phyloP scores from a whole-genome alignment of 2,797 vertebrate species.

The Coregonus sp. region DNA sequence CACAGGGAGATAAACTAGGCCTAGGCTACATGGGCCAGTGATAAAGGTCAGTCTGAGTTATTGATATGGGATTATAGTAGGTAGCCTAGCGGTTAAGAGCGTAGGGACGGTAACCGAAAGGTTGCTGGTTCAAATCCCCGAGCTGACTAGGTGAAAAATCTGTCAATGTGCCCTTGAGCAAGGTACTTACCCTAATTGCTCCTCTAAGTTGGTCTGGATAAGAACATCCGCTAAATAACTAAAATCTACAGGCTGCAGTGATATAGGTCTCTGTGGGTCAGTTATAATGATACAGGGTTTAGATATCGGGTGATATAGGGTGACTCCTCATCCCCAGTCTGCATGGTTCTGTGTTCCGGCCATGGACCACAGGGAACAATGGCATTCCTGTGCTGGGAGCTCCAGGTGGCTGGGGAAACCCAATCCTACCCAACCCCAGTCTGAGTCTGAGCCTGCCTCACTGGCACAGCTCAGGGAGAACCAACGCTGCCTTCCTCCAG shows the following conservation, averaged over 20 bases:
- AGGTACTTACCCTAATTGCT: too few species aligned
- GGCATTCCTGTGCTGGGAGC: slow-evolving; percentile 79
- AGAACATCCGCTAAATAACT: too few species aligned
- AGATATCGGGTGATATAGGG: not conserved
- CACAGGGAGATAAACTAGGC: not conserved
- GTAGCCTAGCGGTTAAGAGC: too few species aligned
- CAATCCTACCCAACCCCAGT: slow-evolving; percentile 68
- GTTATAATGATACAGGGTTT: not conserved
- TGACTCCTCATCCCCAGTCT: not conserved
- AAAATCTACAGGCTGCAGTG: not conserved
- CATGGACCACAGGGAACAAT: slow-evolving; percentile 69
- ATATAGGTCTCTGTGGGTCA: not conserved
- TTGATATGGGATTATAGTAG: too few species aligned
- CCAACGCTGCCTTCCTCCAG: slow-evolving; percentile 70
- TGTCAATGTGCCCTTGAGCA: too few species aligned
- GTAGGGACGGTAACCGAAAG: too few species aligned
- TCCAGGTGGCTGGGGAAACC: slow-evolving; percentile 83
- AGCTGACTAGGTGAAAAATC: too few species aligned
- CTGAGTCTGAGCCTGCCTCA: slow-evolving; percentile 33
- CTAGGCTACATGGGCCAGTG: too few species aligned
- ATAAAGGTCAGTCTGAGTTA: too few species aligned
- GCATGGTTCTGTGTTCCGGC: not conserved
- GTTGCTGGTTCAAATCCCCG: too few species aligned
- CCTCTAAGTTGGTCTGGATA: too few species aligned
- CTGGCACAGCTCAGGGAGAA: slow-evolving; percentile 71